Conservation (phyloP, 1,140 invertebrate species). For the Drosophila guanche region DNA sequence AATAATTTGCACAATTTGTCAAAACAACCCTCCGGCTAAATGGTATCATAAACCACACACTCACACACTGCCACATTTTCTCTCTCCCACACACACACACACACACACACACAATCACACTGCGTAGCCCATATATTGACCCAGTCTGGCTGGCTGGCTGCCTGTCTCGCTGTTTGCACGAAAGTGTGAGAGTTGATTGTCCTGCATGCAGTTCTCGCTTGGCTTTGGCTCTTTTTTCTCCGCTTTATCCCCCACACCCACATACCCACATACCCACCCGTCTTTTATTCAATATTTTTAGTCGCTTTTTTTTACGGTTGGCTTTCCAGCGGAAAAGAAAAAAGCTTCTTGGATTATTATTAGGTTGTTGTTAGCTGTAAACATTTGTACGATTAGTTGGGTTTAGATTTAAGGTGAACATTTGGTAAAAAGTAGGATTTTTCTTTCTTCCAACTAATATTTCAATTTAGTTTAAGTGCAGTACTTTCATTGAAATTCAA, state of each 20-base stretch:
- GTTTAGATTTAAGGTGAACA: constrained; percentile 16
- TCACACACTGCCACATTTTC: constrained; percentile 15
- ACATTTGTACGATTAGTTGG: constrained; percentile 27
- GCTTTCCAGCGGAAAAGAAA: constrained; percentile 18
- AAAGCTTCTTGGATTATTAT: constrained; percentile 35
- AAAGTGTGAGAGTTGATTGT: constrained; percentile 59
- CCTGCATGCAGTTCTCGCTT: constrained; percentile 55
- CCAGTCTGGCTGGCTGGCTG: constrained; percentile 7
- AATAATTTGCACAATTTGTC: constrained; percentile 83
- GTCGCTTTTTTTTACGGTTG: constrained; percentile 14
- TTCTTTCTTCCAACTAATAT: too few relatives aligned
- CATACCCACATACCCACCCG: background rate
- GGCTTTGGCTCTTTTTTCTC: constrained; percentile 24
- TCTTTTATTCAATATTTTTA: constrained; percentile 10
- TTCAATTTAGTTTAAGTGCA: too few relatives aligned
- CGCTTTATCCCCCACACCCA: constrained; percentile 2
- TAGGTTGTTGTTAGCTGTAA: constrained; percentile 11
- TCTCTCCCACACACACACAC: constrained; percentile 21
- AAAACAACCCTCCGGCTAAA: constrained; percentile 81
- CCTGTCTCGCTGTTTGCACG: background rate
- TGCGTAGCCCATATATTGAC: constrained; percentile 8
- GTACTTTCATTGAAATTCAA: too few relatives aligned
- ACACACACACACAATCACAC: constrained; percentile 2
- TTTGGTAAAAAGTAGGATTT: too few relatives aligned
- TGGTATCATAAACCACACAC: constrained; percentile 69